phyloP scores from a whole-genome alignment of 1,140 invertebrate genomes.

The Eciton burchellii region DNA sequence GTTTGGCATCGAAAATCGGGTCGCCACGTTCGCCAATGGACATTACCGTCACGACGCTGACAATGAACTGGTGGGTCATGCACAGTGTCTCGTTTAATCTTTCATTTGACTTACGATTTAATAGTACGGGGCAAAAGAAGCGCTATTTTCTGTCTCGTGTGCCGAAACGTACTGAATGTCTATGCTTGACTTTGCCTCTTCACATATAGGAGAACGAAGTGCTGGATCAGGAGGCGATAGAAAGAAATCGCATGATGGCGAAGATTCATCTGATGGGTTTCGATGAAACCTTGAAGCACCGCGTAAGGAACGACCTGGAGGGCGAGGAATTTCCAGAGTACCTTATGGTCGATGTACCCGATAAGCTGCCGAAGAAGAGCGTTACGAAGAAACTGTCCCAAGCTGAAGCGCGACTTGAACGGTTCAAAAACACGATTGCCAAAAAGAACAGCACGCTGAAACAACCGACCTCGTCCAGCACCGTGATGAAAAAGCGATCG shows the following conservation, averaged over 20 bases:
- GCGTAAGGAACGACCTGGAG: constrained; percentile 75
- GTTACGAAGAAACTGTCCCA: constrained; percentile 76
- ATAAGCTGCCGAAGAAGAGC: constrained; percentile 75
- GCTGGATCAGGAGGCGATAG: constrained; percentile 72
- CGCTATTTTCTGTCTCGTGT: too few relatives aligned
- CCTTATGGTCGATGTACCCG: constrained; percentile 70
- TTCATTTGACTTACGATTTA: neutral
- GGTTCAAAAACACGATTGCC: constrained; percentile 76
- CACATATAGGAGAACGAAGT: constrained; percentile 59
- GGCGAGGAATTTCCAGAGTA: constrained; percentile 77
- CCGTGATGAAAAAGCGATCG: constrained; percentile 66
- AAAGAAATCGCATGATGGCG: constrained; percentile 77
- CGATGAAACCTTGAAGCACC: constrained; percentile 76
- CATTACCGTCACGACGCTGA: constrained; percentile 68
- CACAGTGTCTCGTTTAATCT: neutral
- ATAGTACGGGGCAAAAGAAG: too few relatives aligned
- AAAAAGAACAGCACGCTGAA: constrained; percentile 73
- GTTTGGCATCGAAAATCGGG: constrained; percentile 68
- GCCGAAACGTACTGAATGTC: too few relatives aligned
- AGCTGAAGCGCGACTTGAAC: constrained; percentile 77
- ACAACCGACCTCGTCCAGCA: constrained; percentile 55
- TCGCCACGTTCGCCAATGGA: constrained; percentile 71
- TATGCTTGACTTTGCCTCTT: neutral
- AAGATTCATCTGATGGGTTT: constrained; percentile 77
- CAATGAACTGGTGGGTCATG: constrained; percentile 70